phyloP scores from a whole-genome alignment of 1,140 invertebrate genomes.

The Sitophilus oryzae region DNA sequence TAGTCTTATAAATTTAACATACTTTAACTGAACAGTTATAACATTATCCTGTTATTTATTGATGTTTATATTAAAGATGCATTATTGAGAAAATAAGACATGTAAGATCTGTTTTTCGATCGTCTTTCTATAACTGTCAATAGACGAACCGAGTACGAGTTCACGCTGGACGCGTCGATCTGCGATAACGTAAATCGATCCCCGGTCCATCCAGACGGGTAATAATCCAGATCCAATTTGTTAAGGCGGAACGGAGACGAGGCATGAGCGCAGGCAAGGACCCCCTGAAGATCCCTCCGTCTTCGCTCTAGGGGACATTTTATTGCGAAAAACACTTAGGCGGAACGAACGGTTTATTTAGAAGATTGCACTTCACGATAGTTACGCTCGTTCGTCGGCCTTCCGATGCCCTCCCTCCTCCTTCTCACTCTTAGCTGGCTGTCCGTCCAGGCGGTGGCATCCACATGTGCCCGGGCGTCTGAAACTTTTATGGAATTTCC shows the following conservation, averaged over 20 bases:
- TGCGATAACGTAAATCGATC: conserved; percentile 3
- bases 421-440: conserved; percentile 17
- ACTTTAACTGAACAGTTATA: no score
- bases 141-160: no score
- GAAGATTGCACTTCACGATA: conserved; percentile 37
- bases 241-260: conserved; percentile 18
- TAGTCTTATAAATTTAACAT: no score
- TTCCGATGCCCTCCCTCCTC: neutral
- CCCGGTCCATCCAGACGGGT: conserved; percentile 4
- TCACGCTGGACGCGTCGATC: neutral
- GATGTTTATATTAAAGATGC: no score
- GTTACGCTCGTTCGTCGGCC: conserved; percentile 11
- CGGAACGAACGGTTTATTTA: conserved; percentile 36
- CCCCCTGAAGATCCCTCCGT: conserved; percentile 4
- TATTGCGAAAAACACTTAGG: conserved; percentile 41
- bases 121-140: no score
- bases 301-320: conserved; percentile 32
- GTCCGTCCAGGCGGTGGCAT: conserved; percentile 14
- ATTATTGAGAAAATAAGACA: no score
- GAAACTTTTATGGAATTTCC: conserved; percentile 30
- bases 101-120: no score
- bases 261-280: conserved; percentile 1
- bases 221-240: conserved; percentile 18
- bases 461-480: conserved; percentile 7
- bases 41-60: no score